These are phyloP conservation scores for Lophius piscatorius DNA, from an alignment of 2,113 vertebrate species.

Conservation along the genomic window DNA sequence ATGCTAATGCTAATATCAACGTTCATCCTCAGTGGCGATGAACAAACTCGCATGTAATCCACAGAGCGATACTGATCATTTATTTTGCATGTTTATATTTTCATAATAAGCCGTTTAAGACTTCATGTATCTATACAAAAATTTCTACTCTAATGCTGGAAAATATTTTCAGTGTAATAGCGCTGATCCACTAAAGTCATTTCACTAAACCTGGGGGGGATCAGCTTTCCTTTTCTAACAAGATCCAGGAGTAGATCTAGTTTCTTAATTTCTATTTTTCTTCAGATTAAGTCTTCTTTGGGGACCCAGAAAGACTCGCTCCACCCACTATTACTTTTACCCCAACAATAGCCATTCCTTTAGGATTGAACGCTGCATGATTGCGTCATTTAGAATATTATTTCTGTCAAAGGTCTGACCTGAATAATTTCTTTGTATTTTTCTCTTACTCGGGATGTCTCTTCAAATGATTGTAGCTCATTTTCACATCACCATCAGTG, in stretches of 20 bases:
- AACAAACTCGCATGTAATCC: too few relatives aligned
- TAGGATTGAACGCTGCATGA: constrained; percentile 14
- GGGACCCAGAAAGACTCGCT: constrained; percentile 44
- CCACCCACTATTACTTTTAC: constrained; percentile 49
- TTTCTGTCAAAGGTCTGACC: constrained; percentile 27
- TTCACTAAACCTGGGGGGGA: too few relatives aligned
- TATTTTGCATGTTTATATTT: too few relatives aligned
- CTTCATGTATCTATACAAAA: too few relatives aligned
- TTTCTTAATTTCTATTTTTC: constrained; percentile 46
- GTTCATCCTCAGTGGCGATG: too few relatives aligned
- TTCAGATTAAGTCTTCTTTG: constrained; percentile 38
- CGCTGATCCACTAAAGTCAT: too few relatives aligned
- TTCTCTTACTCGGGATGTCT: constrained; percentile 35
- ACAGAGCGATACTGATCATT: too few relatives aligned
- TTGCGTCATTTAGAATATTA: constrained; percentile 31
- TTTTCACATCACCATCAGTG: constrained; percentile 45
- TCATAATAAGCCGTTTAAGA: too few relatives aligned
- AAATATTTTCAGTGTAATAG: too few relatives aligned
- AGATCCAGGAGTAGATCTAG: constrained; percentile 21
- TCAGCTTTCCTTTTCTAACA: constrained; percentile 50
- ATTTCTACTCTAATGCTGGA: too few relatives aligned
- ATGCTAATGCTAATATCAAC: neutral
- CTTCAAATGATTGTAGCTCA: constrained; percentile 51
- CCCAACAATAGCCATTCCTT: neutral
- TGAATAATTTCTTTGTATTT: constrained; percentile 25